Percentiles rank a stretch among this genome's conserved stretches.
phyloP scores from a whole-genome alignment of 2,888 invertebrate genomes.

The Amaurobius ferox region DNA sequence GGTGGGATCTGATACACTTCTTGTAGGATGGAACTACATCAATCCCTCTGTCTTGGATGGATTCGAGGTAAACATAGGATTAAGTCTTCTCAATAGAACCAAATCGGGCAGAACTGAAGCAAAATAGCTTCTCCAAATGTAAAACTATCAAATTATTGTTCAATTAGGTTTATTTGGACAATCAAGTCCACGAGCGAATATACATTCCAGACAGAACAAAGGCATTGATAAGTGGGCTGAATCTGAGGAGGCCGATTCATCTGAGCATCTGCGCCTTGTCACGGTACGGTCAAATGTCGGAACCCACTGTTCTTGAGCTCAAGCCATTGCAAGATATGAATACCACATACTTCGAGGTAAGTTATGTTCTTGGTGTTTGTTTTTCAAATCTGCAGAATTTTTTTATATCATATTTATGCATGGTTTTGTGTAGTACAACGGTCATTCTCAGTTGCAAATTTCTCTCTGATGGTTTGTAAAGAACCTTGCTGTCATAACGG shows the following conservation, averaged over 20 bases:
- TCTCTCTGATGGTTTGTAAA: no score
- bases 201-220: conserved; percentile 67
- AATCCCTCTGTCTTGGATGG: conserved; percentile 60
- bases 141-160: neutral
- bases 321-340: neutral
- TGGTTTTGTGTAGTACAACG: no score
- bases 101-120: neutral
- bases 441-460: no score
- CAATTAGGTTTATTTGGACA: conserved; percentile 69
- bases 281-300: conserved; percentile 57
- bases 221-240: conserved; percentile 62
- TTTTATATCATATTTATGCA: no score
- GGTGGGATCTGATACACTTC: conserved; percentile 61
- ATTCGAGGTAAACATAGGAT: conserved; percentile 41
- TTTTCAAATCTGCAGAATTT: no score
- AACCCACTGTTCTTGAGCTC: conserved; percentile 40
- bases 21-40: conserved; percentile 62
- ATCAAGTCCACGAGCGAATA: conserved; percentile 62
- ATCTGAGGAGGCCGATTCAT: conserved; percentile 40
- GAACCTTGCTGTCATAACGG: no score
- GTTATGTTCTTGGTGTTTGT: no score
- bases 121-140: no score
- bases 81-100: neutral
- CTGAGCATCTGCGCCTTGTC: conserved; percentile 66
- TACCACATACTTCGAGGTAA: neutral